Evolutionary conservation across 2,888 invertebrate species (phyloP), one percentile per base, ranked within the genome.

Genomic region (Theretra japonica): DNA sequence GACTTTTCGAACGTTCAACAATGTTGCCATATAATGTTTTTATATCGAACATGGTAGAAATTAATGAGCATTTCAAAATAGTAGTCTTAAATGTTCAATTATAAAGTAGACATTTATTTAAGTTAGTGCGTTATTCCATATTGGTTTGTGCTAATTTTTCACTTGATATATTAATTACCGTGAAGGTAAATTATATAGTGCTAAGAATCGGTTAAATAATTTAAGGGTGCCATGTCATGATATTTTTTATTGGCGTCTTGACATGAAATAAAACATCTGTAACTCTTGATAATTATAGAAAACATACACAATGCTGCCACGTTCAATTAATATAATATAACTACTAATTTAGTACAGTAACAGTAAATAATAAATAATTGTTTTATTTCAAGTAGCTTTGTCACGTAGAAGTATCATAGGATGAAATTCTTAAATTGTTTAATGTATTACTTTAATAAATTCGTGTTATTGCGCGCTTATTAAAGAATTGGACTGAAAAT

Each of bases 11-110:
- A 30, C 59, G 59, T 60, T 60, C 59, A 60, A 60, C 7, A 28
- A 28, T 71, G 73, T 74, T 75, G 72, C 70, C 56, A 72, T 71
- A 75, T 28, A 60, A 60, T 60, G 30, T 60, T 60, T 56, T 58
- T 60, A 70, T 74, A 71, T 69, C 56, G 17, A 56, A 70, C 53
- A 69, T 41, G 58, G 70, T 75, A 73, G 57, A 71, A 41, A 23
- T 62, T 57, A 19, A 28, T 28, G 19, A 60, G 28, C 59, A 19
- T 30, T 60, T 30, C 30, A 60, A 30, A 60, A 30, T 60, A 17
- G 8, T 60, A 25, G 30, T 59, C 2, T 28, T 59, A 58, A 25
- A 58, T 58, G 25, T 28, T 58, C 25, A 23, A 23, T 58, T 25
- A 25, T 25, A 58, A 53, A 17, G n/a, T 53, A 53, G 53, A 53